Evolutionary conservation across 2,797 vertebrate species (phyloP).

Genomic region (Gorsachius magnificus): DNA sequence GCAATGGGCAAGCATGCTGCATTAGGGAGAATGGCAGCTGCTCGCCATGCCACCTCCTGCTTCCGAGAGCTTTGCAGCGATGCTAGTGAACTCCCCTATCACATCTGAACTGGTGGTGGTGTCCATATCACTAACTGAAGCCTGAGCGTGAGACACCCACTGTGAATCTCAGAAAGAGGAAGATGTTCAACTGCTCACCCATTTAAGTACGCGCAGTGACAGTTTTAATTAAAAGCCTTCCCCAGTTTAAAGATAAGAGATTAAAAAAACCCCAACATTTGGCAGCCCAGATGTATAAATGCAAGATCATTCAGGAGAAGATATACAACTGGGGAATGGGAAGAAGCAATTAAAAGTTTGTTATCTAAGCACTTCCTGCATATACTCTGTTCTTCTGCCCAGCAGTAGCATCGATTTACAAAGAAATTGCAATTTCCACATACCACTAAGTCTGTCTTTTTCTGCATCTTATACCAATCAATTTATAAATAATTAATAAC

Average conservation of each 20-base stretch:
- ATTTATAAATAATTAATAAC: background rate
- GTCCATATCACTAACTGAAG: slow-evolving; percentile 69
- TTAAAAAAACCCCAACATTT: background rate
- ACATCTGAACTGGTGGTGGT: slow-evolving; percentile 60
- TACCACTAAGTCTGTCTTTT: background rate
- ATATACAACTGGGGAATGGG: background rate
- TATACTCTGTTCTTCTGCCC: background rate
- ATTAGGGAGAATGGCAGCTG: background rate
- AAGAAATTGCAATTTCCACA: background rate
- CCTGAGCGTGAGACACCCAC: slow-evolving; percentile 46
- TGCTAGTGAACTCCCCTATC: slow-evolving; percentile 56
- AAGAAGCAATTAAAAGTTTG: background rate
- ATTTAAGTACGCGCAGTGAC: background rate
- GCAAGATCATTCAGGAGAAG: background rate
- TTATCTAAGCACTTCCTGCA: background rate
- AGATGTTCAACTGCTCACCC: background rate
- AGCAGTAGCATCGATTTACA: background rate
- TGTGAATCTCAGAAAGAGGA: background rate
- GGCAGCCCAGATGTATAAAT: background rate
- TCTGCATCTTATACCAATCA: background rate
- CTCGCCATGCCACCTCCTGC: slow-evolving; percentile 53
- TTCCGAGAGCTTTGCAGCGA: slow-evolving; percentile 42
- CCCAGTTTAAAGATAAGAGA: background rate
- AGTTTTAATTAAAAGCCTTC: background rate
- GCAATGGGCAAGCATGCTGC: background rate